These are phyloP conservation scores for Panzeria rudis DNA, from an alignment of 2,888 invertebrate species.

Conservation along the genomic window DNA sequence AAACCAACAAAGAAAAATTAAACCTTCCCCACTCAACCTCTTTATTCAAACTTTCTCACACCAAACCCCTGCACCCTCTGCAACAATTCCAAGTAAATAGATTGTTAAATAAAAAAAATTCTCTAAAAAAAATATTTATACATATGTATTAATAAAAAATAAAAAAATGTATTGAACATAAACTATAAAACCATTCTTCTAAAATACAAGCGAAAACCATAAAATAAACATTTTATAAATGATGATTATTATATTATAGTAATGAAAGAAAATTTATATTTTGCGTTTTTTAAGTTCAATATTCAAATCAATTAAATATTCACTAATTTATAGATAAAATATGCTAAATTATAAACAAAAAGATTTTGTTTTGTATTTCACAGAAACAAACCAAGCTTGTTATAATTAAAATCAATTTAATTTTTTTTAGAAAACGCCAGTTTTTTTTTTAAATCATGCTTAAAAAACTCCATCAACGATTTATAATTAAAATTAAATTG, in stretches of 20 bases:
- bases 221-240: slow-evolving; percentile 50
- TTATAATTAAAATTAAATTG: slow-evolving; percentile 10
- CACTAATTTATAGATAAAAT: slow-evolving; percentile 23
- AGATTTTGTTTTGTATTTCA: slow-evolving; percentile 25
- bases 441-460: slow-evolving; percentile 15
- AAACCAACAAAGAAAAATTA: slow-evolving; percentile 27
- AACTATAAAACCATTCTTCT: slow-evolving; percentile 41
- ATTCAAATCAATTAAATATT: slow-evolving; percentile 43
- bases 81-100: slow-evolving; percentile 48
- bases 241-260: slow-evolving; percentile 22
- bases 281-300: slow-evolving; percentile 49
- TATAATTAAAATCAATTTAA: slow-evolving; percentile 7
- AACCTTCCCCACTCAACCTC: slow-evolving; percentile 1
- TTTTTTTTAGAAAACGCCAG: slow-evolving; percentile 1
- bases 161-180: slow-evolving; percentile 35
- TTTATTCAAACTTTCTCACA: background rate
- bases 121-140: slow-evolving; percentile 52
- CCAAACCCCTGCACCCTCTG: background rate
- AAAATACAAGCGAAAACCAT: slow-evolving; percentile 24
- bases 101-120: slow-evolving; percentile 48
- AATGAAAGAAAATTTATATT: slow-evolving; percentile 28
- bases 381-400: slow-evolving; percentile 41
- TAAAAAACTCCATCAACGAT: slow-evolving; percentile 44
- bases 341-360: slow-evolving; percentile 12
- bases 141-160: slow-evolving; percentile 20